Evolutionary conservation across 2,797 vertebrate species (phyloP), one percentile per base, ranked within the genome.

Genomic region (Agapornis canus): DNA sequence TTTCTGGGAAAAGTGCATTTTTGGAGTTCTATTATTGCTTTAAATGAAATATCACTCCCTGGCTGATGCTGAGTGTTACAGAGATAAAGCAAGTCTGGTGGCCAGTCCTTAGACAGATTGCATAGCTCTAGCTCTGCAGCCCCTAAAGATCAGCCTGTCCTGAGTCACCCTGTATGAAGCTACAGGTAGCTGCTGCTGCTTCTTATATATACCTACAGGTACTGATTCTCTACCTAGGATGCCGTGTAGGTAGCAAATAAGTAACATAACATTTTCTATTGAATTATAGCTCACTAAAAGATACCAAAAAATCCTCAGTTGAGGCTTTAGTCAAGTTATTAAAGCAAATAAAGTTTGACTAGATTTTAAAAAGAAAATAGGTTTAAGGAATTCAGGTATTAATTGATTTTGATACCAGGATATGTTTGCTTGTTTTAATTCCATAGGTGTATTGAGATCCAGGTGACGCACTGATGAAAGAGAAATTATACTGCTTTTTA

Each of bases 321-420:
- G 71, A 70, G 64, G 5, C 18, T 86, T 77, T 54, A 79, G 31
- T 66, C 10, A 27, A 6, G n/a, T 16, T 43, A 22, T 42, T 54
- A 72, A 48, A 84, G 42, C 35, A 59, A 77, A 51, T 57, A 17
- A 60, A 66, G 18, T 64, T 54, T 82, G 25, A 22, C 43, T 35
- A 31, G 14, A 32, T 60, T 69, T 87, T 70, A 11, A 70, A 56
- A 47, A 78, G 43, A 76, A 11, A 75, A 12, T 5, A 20, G 7
- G n/a, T 18, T 43, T 65, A 6, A 65, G 37, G 69, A 61, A 47
- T 25, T 64, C 11, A 59, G 52, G 13, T 76, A 22, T 75, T 86
- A 83, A 48, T 70, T 42, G 37, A 31, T 95, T 92, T 96, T 95
- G 49, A 61, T 75, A 66, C 23, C 42, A 56, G 89, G 48, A 59